phyloP scores from a whole-genome alignment of 2,797 vertebrate genomes.

The Antennarius maculatus region DNA sequence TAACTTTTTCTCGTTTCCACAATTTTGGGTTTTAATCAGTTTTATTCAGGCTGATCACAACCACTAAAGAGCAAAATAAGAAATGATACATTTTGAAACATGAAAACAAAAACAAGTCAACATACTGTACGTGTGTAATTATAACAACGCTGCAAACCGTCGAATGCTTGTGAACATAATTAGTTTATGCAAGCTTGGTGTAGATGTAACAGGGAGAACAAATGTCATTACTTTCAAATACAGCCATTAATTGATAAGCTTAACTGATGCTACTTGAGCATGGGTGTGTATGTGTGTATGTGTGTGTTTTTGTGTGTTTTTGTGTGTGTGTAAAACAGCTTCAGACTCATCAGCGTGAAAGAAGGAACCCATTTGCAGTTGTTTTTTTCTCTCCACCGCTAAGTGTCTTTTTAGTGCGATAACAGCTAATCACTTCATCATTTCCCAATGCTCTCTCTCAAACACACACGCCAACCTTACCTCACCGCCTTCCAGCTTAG shows the following conservation, averaged over 20 bases:
- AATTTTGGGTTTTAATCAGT: too few species aligned
- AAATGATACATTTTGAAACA: background rate
- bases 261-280: constrained; percentile 16
- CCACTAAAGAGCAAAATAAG: background rate
- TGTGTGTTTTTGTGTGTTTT: constrained; percentile 2
- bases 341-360: constrained; percentile 6
- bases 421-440: constrained; percentile 25
- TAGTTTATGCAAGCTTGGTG: background rate
- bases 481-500: background rate
- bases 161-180: background rate
- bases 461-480: background rate
- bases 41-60: too few species aligned
- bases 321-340: background rate
- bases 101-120: background rate
- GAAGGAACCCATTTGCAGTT: constrained; percentile 6
- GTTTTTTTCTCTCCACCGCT: background rate
- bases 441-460: background rate
- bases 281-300: constrained; percentile 2
- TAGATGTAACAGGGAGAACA: background rate
- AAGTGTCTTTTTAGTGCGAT: constrained; percentile 10
- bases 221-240: background rate
- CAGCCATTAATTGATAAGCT: constrained; percentile 25
- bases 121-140: background rate
- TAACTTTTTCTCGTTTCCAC: too few species aligned
- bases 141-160: background rate